These are phyloP conservation scores for Limenitis camilla DNA, from an alignment of 2,888 invertebrate species.

Conservation along the genomic window DNA sequence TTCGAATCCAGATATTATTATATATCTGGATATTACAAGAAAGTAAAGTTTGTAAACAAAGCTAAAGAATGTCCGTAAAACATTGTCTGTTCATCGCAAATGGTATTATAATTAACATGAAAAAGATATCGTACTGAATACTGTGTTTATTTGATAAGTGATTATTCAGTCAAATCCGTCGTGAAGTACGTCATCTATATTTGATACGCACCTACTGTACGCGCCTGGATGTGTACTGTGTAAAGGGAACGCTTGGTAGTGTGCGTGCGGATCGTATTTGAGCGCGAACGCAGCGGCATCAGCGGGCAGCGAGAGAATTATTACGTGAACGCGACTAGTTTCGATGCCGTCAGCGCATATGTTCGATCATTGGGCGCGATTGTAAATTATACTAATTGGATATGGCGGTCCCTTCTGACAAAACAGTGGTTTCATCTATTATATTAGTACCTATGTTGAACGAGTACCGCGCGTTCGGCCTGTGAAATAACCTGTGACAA, in stretches of 20 bases:
- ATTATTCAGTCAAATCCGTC: slow-evolving; percentile 26
- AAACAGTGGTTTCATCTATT: slow-evolving; percentile 62
- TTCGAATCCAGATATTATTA: too few relatives aligned
- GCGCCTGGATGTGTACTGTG: slow-evolving; percentile 35
- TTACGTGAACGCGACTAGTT: slow-evolving; percentile 68
- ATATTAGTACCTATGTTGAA: slow-evolving; percentile 50
- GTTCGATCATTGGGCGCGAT: slow-evolving; percentile 59
- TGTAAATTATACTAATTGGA: slow-evolving; percentile 72
- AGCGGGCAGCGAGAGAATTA: slow-evolving; percentile 57
- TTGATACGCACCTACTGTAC: slow-evolving; percentile 31
- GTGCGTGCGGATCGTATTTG: slow-evolving; percentile 48
- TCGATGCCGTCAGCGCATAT: slow-evolving; percentile 64
- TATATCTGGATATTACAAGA: too few relatives aligned
- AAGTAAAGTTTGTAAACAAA: too few relatives aligned
- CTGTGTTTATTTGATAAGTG: too few relatives aligned
- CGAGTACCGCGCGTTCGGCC: slow-evolving; percentile 44
- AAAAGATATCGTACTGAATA: too few relatives aligned
- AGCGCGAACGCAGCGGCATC: slow-evolving; percentile 63
- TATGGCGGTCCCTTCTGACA: slow-evolving; percentile 61
- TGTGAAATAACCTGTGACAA: slow-evolving; percentile 47
- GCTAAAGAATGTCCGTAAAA: too few relatives aligned
- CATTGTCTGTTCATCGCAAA: too few relatives aligned
- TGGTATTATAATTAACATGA: too few relatives aligned
- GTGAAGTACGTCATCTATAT: slow-evolving; percentile 41
- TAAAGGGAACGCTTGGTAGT: slow-evolving; percentile 29